Percentiles rank a stretch among this genome's conserved stretches.
Evolutionary conservation across 2,113 vertebrate species (phyloP).

Genomic region (Accipiter cooperii): DNA sequence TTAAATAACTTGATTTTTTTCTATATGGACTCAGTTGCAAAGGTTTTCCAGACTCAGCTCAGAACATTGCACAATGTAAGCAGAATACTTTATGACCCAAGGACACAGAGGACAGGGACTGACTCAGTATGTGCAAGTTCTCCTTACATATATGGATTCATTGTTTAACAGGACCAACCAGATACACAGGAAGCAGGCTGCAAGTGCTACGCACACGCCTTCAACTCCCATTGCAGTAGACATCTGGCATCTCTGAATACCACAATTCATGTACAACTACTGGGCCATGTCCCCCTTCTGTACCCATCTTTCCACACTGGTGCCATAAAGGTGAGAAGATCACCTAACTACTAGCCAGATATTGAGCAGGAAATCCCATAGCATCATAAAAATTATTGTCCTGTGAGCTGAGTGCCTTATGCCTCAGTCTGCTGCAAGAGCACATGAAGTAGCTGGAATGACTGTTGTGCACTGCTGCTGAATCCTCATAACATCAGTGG

Average conservation of each 20-base stretch:
- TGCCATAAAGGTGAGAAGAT: neutral
- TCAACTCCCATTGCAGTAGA: neutral
- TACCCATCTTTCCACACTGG: neutral
- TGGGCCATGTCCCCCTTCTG: neutral
- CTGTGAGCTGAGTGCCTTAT: neutral
- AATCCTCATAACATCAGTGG: neutral
- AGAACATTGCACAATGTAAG: neutral
- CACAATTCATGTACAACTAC: neutral
- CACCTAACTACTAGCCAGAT: neutral
- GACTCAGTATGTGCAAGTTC: neutral
- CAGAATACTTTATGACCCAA: neutral
- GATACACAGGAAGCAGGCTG: neutral
- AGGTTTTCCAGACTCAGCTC: neutral
- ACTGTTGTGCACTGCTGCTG: neutral
- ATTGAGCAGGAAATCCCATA: neutral
- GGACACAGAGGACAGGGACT: neutral
- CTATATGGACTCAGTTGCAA: neutral
- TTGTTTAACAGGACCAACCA: neutral
- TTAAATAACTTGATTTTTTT: neutral
- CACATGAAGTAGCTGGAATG: neutral
- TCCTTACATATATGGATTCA: neutral
- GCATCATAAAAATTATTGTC: neutral
- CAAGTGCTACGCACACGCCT: neutral
- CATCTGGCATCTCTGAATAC: neutral
- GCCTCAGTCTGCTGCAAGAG: neutral